Evolutionary conservation across 2,888 invertebrate genomes (phyloP), one percentile per base, ranked within the genome.

Genomic region (Tetanocera ferruginea): DNA sequence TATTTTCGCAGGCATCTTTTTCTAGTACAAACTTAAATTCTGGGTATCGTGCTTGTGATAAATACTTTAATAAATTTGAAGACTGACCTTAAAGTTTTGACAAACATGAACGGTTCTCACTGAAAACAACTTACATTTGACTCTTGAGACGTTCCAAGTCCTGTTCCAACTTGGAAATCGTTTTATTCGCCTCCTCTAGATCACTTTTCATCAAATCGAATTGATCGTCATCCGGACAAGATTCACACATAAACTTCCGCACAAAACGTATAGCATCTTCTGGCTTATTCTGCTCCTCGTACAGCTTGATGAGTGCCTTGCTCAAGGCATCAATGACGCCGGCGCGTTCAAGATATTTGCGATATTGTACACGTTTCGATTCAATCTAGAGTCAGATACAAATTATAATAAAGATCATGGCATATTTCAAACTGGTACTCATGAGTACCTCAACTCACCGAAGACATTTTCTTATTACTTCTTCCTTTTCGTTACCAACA

Each of bases 231-330:
- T 89, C 88, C 9, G 89, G 89, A 71, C 89, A 89, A 5, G 86
- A 83, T 76, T 88, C 88, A 76, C 89, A 89, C 88, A 90, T 88
- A 77, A 87, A 87, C 69, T 89, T 89, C 14, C 89, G 85, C 25
- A 90, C 87, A 81, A 88, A 90, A 51, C 88, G 87, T 75, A 90
- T 88, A 9, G 90, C 89, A 86, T 90, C 90, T 34, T 89, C 87
- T 0, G 90, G 90, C 69, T 90, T 90, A 73, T 89, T 89, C 69
- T 87, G 86, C 79, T 90, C 90, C 81, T 90, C 89, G 74, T 90
- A 90, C 0, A 90, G 85, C 80, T 89, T 89, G 25, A 90, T 89
- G 5, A 90, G 79, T 0, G 90, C 89, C 80, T 88, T 88, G 79
- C 89, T 90, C 6, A 90, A 78, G 0, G 90, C 89, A 80, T 89